Base-by-base conservation (phyloP, 2,797 vertebrate species). In the Thunnus albacares region DNA sequence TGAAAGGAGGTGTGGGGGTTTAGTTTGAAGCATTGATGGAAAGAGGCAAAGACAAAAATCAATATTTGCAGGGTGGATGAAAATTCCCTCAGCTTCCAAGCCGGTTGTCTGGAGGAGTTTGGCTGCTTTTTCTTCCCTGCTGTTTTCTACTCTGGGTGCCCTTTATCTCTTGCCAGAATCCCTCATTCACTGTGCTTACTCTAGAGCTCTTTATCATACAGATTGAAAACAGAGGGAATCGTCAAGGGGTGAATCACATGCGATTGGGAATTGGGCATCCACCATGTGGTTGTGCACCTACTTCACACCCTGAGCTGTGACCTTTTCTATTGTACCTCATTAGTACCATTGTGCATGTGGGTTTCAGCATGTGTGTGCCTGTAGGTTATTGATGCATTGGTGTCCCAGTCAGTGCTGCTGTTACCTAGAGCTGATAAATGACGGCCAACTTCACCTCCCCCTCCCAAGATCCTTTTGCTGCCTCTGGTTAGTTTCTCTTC, bases 61-160 rank as follows among this genome's bases (percentile, higher is more conserved):
- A 88, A 94, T 94, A 94, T 92, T 92, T 92, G 91, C 87, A 82
- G 84, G 90, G 62, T 69, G 83, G 83, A 90, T 90, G 83, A 90
- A 89, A 89, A 93, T 89, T 90, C 89, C 87, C 88, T 73, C 47
- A 18, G 84, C 84, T 86, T 89, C 85, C 77, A 69, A 77, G 86
- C 43, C 35, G 73, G 71, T 87, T 90, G 86, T 93, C 86, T 93
- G 68, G 82, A 82, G 82, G 84, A 89, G 89, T 85, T 87, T 81
- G 69, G 87, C 79, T 88, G 78, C 82, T 80, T 79, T 24, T 75
- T 81, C 66, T 58, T 84, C 72, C 71, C 70, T 49, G 75, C 86
- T 87, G 86, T 81, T 90, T 89, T 88, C 77, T 66, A 75, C 83
- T 72, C 61, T 59, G 81, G 84, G 70, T 80, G 67, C 79, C 80